Evolutionary conservation across 92 coral and sea anemone genomes (phyloP), one percentile per base, ranked within the genome.

Genomic region (Paragorgia papillata): DNA sequence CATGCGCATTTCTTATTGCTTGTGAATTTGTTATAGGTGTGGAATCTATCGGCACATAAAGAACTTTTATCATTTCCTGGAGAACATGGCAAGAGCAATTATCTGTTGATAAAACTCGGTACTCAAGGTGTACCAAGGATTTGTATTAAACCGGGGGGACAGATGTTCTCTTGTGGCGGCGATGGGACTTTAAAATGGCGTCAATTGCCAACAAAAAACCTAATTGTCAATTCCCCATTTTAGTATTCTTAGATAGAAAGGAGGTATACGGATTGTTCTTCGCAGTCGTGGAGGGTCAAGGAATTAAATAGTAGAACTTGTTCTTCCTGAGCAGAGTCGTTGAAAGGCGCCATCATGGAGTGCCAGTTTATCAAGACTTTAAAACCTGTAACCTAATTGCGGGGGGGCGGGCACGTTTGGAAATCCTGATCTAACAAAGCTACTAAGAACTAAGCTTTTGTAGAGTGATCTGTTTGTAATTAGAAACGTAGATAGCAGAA

Each of bases 121-220:
- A 91, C 98, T 6, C 98, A 90, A 66, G 98, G 98, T 13, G 97
- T 94, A 66, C 88, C 98, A 2, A 82, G 85, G 1, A 80, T 94
- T 74, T 21, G 67, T 54, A 81, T 94, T 15, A 90, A 90, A 68
- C 67, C 88, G 12, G 85, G 82, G 43, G 98, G 91, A 27, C 92
- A 91, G 59, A 64, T 95, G 79, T 91, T 73, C 75, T 91, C 99
- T 14, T 91, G 99, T 66, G 99, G 99, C 2, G 97, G 97, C 22
- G 99, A 95, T 56, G 97, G 99, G 5, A 91, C 97, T 0, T 73
- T 95, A 32, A 91, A 91, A 46, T 94, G 97, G 94, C 85, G 97
- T 44, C 97, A 91, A 71, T 66, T 94, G 51, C 89, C 97, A 0
- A 68, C 90, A 4, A 85, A 92, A 59, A 96, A 94, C 35, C 66